Base-by-base conservation (phyloP, 2,113 vertebrate genomes). In the Nesogale talazaci region DNA sequence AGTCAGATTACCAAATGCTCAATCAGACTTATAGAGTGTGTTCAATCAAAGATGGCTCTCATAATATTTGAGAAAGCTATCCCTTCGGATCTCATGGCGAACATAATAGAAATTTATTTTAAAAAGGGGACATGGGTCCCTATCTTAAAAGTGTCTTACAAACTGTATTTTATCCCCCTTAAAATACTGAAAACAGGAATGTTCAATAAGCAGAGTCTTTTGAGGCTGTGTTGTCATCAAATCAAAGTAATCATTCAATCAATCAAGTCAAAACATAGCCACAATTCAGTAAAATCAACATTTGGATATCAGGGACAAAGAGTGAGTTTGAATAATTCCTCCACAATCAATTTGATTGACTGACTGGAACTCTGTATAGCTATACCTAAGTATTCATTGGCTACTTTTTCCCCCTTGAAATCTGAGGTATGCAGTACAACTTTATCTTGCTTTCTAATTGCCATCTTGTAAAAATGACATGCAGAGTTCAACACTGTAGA, bases 221-320 rank as follows among this genome's bases (percentile, higher is more conserved):
- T 91, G 61, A 82, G 23, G 1, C 17, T 81, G 20, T 61, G 34
- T 83, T 94, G 72, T 65, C 42, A 34, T 84, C 85, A 79, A 4
- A 46, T 15, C n/a, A 77, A 86, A 75, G 16, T 84, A 92, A 83
- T 72, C 72, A 36, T 90, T 95, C 75, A 88, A 9, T 95, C 69
- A 88, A 9, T 14, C 56, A 84, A 87, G 36, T 85, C 56, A 91
- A 74, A 83, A 84, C 36, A 79, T 94, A 70, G 93, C 88, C 57
- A 91, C 36, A 94, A 81, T 93, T 88, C 91, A 95, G 72, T 92
- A 92, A 93, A 94, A 70, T 15, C 38, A 90, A 40, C 23, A 88
- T 88, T 95, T 89, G 94, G 72, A 72, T 86, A 40, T 94, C 83
- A 82, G 67, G 84, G 63, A 84, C 56, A 95, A 94, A 95, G 81